Evolutionary conservation across 2,113 vertebrate species (phyloP), one percentile per base, ranked within the genome.

Genomic region (Platichthys stellatus): DNA sequence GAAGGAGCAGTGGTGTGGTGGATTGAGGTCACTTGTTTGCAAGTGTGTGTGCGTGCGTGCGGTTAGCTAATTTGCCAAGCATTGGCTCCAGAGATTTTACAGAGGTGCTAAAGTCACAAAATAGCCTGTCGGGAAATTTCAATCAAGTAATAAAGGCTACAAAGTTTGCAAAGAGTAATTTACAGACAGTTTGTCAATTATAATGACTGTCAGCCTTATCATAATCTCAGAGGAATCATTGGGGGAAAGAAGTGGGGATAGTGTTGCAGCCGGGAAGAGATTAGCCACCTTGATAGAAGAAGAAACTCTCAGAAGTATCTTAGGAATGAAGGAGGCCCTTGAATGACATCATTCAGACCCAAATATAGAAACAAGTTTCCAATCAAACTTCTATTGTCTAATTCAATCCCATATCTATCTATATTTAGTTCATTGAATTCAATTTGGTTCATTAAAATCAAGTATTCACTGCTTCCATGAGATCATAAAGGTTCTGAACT

Each of bases 361-460:
- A 43, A 13, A 43, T 35, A 11, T 74, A 54, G 47, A 80, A 61
- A 84, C 45, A 76, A 56, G 80, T n/a, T 54, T 54, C 10, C n/a
- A n/a, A 13, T 54, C n/a, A 51, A 18, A 17, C 53, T n/a, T 54
- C 7, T n/a, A 54, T 11, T 54, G 3, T 54, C 53, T 54, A n/a
- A 54, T 54, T 54, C 53, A 54, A 3, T 21, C 20, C n/a, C 9
- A 21, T 54, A 24, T 54, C 10, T n/a, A 21, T 54, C n/a, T 21
- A 15, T 10, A 54, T 21, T 54, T 54, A 9, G 12, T n/a, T 54
- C n/a, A 54, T 54, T 54, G 11, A 12, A 15, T 54, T 54, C 3
- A n/a, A 54, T 54, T n/a, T n/a, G 53, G n/a, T 21, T 54, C 31
- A 9, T 54, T 3, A 54, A 54, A 54, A n/a, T n/a, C n/a, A 54